Evolutionary conservation across 2,797 vertebrate genomes (phyloP).

Genomic region (Catostomus latipinnis): DNA sequence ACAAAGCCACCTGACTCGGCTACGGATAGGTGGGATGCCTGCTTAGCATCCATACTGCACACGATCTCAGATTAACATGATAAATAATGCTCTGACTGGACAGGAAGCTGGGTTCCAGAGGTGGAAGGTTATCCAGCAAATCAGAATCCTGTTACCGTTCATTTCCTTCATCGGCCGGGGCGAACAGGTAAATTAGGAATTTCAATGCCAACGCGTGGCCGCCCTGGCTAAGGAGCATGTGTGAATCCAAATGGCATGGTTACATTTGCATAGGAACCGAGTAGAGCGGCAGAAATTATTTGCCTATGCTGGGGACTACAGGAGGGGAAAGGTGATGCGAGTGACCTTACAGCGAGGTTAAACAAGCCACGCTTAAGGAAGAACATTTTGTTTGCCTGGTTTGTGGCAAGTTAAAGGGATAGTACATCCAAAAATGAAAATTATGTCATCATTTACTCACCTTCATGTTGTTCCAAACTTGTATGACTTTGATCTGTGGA

Average conservation of each 20-base stretch:
- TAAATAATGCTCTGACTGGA: slow-evolving; percentile 73
- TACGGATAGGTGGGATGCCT: slow-evolving; percentile 4
- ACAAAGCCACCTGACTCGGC: neutral
- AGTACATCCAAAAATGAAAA: too few relatives aligned
- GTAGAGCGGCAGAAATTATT: slow-evolving; percentile 75
- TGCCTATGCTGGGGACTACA: slow-evolving; percentile 57
- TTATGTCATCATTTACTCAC: too few relatives aligned
- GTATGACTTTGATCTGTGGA: too few relatives aligned
- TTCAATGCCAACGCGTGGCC: slow-evolving; percentile 78
- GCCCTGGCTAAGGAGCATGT: slow-evolving; percentile 71
- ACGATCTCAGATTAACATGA: slow-evolving; percentile 73
- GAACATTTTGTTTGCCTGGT: slow-evolving; percentile 18
- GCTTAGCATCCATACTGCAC: slow-evolving; percentile 48
- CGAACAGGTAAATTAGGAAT: slow-evolving; percentile 78
- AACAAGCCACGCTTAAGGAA: slow-evolving; percentile 56
- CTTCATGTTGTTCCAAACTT: too few relatives aligned
- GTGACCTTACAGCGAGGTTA: slow-evolving; percentile 69
- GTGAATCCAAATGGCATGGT: slow-evolving; percentile 80
- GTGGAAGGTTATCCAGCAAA: slow-evolving; percentile 79
- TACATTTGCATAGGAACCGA: slow-evolving; percentile 76
- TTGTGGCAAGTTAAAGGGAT: neutral
- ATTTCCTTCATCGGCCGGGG: slow-evolving; percentile 68
- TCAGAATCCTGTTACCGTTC: slow-evolving; percentile 77
- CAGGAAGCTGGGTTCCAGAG: slow-evolving; percentile 69
- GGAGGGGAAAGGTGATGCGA: slow-evolving; percentile 62